These are phyloP conservation scores for Semnopithecus entellus DNA, from an alignment of 2,113 vertebrate species.

Conservation along the genomic window DNA sequence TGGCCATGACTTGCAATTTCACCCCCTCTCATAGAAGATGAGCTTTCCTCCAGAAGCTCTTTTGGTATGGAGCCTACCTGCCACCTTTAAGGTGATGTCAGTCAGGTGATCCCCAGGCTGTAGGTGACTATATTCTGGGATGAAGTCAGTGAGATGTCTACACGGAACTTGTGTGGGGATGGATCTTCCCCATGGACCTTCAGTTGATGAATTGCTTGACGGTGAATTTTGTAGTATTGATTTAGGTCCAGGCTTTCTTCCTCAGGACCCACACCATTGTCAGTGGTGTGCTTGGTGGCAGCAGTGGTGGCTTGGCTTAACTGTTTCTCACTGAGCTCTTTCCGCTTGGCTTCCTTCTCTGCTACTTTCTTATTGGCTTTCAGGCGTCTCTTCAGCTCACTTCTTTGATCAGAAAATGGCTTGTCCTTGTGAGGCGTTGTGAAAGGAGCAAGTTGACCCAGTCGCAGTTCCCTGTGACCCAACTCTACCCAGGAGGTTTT, in stretches of 20 bases:
- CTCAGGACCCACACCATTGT: conserved; percentile 83
- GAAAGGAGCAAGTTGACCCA: conserved; percentile 71
- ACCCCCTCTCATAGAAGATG: conserved; percentile 96
- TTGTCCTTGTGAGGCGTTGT: conserved; percentile 79
- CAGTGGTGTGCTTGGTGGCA: conserved; percentile 54
- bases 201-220: conserved; percentile 92
- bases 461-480: conserved; percentile 76
- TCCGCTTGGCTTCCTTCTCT: conserved; percentile 94
- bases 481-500: conserved; percentile 75
- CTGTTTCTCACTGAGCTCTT: conserved; percentile 87
- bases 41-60: conserved; percentile 95
- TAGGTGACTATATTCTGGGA: conserved; percentile 91
- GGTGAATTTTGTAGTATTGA: conserved; percentile 98
- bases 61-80: conserved; percentile 94
- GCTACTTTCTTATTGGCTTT: conserved; percentile 95
- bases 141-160: conserved; percentile 95
- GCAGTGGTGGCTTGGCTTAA: conserved; percentile 52
- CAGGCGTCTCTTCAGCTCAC: conserved; percentile 94
- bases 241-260: conserved; percentile 96
- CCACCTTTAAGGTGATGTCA: conserved; percentile 85
- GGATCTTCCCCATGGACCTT: conserved; percentile 93
- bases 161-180: conserved; percentile 96
- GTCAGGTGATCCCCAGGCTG: conserved; percentile 93
- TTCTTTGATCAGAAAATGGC: conserved; percentile 81
- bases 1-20: conserved; percentile 98